Base-by-base conservation (phyloP, 2,797 vertebrate species). In the Mycteria americana region DNA sequence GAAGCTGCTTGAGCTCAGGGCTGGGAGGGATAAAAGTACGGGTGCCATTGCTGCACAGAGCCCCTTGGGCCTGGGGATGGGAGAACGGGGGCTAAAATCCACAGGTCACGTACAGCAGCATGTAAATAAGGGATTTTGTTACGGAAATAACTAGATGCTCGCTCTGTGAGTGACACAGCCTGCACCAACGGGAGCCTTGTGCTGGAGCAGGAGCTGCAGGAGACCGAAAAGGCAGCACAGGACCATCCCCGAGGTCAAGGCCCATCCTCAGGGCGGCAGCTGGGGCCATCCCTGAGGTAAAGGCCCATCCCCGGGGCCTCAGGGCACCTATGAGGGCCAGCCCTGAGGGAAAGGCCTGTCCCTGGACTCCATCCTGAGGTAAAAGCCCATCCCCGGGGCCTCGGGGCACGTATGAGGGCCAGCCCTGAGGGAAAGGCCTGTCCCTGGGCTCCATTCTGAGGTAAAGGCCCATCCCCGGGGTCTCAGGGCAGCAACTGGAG, bases 21-120 rank as follows among this genome's bases (percentile, higher is more conserved):
- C 23, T 11, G 28, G 14, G 31, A 53, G 53, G 57, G 57, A 82
- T 12, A 30, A 50, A 48, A 45, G 21, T 24, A 37, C 2, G 4
- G 35, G 13, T 1, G 25, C 0, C 3, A 59, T 4, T 59, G 39
- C 84, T 3, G 23, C 30, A 33, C 33, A 8, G 64, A 86, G 60
- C 15, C 39, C 33, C 51, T 25, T 1, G 48, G 35, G 31, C 12
- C 24, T 50, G 51, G 73, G 50, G 7, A 28, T 1, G 12, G n/a
- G 25, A 67, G 53, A 19, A 54, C 1, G 16, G 24, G 56, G 67
- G 75, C 39, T 57, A 19, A 78, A 63, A 9, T 18, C 98, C 98
- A 0, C 89, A 95, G 7, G 98, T 96, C 97, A 98, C 97, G n/a
- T 95, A 97, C 19, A 98, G 70, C 50, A 97, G 89, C 23, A 95